Evolutionary conservation across 1,140 invertebrate species (phyloP), one percentile per base, ranked within the genome.

Genomic region (Pseudomyrmex flavicornis): DNA sequence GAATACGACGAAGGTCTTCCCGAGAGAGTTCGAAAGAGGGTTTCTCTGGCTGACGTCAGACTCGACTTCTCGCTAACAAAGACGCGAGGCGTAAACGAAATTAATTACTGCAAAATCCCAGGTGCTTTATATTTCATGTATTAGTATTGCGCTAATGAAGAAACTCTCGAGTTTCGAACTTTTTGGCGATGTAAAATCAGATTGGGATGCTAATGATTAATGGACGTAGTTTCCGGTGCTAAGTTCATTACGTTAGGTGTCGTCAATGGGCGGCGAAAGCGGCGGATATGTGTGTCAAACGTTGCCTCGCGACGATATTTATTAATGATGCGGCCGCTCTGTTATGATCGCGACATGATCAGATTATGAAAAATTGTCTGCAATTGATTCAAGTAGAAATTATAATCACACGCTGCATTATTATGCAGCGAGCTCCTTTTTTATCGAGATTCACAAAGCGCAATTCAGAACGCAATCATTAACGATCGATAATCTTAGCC

Each of bases 401-500:
- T 22, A 46, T 12, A 54, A 44, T 20, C 12, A 44, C 5, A 5
- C 26, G 20, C 5, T 74, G 35, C 52, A 44, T 54, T 70, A 26
- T 79, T 26, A 13, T 46, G 17, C 26, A 26, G 2, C n/a, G 12
- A 10, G 62, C 13, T 20, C 44, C 1, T 26, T 35, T 8, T 69
- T 44, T 48, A 80, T 35, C 17, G 4, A 15, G 13, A 58, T 59
- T 59, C 12, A 26, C 13, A 44, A 56, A 1, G 8, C 35, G 3
- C 44, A 58, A 35, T 35, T 22, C 4, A 5, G 10, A 46, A 15
- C 61, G 50, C 66, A 26, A 22, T 68, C 73, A 73, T 58, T 58
- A 79, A 58, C 76, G 52, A 62, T 74, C 56, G 66, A 56, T 13
- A 20, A 22, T 13, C 35, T 66, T 44, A 69, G 50, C 88, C 87